A percentile compares a stretch with the other conserved stretches of the same genome.
Conservation (phyloP, 2,888 invertebrate species). For the Synanthedon myopaeformis region DNA sequence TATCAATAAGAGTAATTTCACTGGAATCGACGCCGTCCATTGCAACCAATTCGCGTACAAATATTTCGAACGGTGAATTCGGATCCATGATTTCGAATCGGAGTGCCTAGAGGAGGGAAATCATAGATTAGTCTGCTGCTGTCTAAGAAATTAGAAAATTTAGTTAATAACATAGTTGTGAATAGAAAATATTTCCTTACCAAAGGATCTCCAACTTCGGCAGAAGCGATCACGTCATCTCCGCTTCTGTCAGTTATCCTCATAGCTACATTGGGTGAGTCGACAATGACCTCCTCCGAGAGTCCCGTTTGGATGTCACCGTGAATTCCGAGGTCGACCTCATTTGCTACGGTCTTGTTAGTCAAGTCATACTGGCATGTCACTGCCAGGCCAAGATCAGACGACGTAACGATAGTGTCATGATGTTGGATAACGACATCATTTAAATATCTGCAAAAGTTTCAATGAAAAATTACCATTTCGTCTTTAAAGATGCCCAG, state of each 20-base stretch:
- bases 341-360: conserved; percentile 93
- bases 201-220: conserved; percentile 93
- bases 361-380: conserved; percentile 95
- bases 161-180: neutral
- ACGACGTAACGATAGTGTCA: conserved; percentile 94
- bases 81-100: conserved; percentile 93
- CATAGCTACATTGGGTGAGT: conserved; percentile 96
- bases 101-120: conserved; percentile 67
- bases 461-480: neutral
- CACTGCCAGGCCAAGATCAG: conserved; percentile 92
- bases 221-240: conserved; percentile 85
- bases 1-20: conserved; percentile 92
- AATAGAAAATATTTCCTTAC: conserved; percentile 23
- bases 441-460: conserved; percentile 76
- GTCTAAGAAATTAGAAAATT: neutral
- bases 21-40: conserved; percentile 94
- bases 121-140: neutral
- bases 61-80: conserved; percentile 95
- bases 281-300: conserved; percentile 91
- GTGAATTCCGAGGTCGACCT: conserved; percentile 89
- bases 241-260: conserved; percentile 88
- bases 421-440: conserved; percentile 96
- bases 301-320: conserved; percentile 89
- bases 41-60: conserved; percentile 92
- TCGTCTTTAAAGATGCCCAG: neutral